Base-by-base conservation (phyloP, 2,113 vertebrate species). In the Kryptolebias marmoratus region DNA sequence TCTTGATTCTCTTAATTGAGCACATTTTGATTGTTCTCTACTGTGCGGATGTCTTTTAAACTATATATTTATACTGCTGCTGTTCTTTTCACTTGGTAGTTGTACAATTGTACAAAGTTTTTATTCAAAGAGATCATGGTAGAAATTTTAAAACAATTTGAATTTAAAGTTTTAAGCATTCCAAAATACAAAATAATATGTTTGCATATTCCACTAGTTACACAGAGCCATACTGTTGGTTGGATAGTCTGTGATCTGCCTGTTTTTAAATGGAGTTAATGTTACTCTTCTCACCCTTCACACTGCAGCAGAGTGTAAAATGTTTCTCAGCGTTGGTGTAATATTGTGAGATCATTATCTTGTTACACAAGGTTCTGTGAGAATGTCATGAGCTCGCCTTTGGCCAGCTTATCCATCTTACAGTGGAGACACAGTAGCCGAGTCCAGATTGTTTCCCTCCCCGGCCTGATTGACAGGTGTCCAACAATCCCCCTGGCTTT, bases 401-500 rank as follows among this genome's bases (percentile, higher is more conserved):
- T 54, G 57, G 61, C 32, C 13, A 73, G 87, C 85, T 86, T 82
- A 83, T 45, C 65, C 9, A 69, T 80, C 85, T 86, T 82, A 63
- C 73, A 79, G 87, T 82, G 68, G 68, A 80, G 86, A 68, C 78
- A 71, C 87, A 78, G 87, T 89, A 89, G 87, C 88, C 70, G 54
- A 65, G 86, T 73, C 73, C 73, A 79, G 76, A 81, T 73, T 39
- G 80, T 77, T 78, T 70, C 71, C 64, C 85, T 79, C 36, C 70
- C 57, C 64, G 5, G 0, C 52, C 64, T 93, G 92, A 94, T 89
- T 91, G 93, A 93, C 91, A 94, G 92, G 91, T 91, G 91, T 92
- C 92, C 81, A 79, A 78, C 89, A 85, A 91, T 91, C 92, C 90
- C 81, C 53, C 52, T 65, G 91, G 91, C 90, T 93, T 94, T 90